Base-by-base conservation (phyloP, 2,113 vertebrate species). In the cat (Felis catus) region DNA sequence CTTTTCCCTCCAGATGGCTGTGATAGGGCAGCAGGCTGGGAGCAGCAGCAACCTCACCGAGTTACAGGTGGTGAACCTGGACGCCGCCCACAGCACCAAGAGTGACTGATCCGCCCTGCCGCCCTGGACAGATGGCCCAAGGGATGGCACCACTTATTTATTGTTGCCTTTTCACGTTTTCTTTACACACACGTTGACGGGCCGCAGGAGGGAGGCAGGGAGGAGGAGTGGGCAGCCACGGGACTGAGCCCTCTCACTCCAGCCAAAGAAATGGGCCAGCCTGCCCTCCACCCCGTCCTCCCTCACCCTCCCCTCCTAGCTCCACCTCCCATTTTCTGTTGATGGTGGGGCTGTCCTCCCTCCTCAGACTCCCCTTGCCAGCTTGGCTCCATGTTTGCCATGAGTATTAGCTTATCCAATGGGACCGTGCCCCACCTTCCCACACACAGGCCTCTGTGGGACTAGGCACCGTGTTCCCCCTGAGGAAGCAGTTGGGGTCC, bases 21-120 rank as follows among this genome's bases (percentile, higher is more conserved):
- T 99, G 98, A 99, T 99, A 98, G 99, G 99, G 23, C 99, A 99
- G 98, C 99, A 99, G 99, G 99, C 99, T 98, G 99, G 99, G 99
- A 99, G 99, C 98, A 99, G 99, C 99, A 99, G 99, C 99, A 99
- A 99, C 98, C 98, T 99, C 99, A 99, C 99, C 0, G 99, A 99
- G 99, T 99, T 99, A 95, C 99, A 99, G 99, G 99, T 99, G 98
- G 99, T 99, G 96, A 99, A 99, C 98, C 98, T 99, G 98, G 99
- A 99, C 39, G 96, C 98, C 36, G 95, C 99, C 41, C 99, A 99
- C 98, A 99, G 98, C 99, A 98, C 99, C 94, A 99, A 99, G 99
- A 99, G 98, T 96, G 99, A 99, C 98, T 99, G 99, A 99, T 97
- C 89, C 97, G 98, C 98, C 95, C 98, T 97, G 89, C 88, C 97